phyloP scores from a whole-genome alignment of 30 jellyfish, hydroid and myxozoan species.

The Thelohanellus kitauei region DNA sequence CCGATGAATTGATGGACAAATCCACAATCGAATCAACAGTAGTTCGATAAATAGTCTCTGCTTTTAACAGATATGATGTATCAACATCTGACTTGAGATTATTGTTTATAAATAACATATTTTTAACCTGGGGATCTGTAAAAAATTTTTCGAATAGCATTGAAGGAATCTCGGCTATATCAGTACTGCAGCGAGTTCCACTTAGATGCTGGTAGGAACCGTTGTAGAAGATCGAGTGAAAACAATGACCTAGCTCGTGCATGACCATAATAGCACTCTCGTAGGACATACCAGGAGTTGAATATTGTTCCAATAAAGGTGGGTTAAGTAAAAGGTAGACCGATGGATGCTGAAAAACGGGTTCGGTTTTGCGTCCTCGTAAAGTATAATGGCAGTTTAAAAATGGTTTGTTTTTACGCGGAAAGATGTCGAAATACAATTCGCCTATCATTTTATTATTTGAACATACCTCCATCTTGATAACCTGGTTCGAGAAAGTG shows the following conservation, averaged over 20 bases:
- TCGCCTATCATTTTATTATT: too few relatives aligned
- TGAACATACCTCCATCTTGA: too few relatives aligned
- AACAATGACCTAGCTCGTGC: slow-evolving; percentile 81
- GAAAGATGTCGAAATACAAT: too few relatives aligned
- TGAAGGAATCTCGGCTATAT: slow-evolving; percentile 67
- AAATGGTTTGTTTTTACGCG: too few relatives aligned
- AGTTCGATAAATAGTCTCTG: too few relatives aligned
- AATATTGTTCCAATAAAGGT: slow-evolving; percentile 16
- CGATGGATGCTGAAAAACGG: too few relatives aligned
- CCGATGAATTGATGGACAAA: background rate
- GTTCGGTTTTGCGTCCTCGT: too few relatives aligned
- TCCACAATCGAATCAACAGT: background rate
- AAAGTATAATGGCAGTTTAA: too few relatives aligned
- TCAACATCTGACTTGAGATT: slow-evolving; percentile 25
- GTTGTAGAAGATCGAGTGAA: slow-evolving; percentile 69
- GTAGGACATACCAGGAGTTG: slow-evolving; percentile 24
- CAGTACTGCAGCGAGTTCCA: slow-evolving; percentile 68
- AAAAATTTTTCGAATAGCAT: slow-evolving; percentile 46
- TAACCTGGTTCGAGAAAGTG: too few relatives aligned
- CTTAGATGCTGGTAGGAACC: slow-evolving; percentile 57
- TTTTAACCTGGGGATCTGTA: slow-evolving; percentile 27
- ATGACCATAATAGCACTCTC: slow-evolving; percentile 42
- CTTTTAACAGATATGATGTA: too few relatives aligned
- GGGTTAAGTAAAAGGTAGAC: slow-evolving; percentile 38
- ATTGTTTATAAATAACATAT: slow-evolving; percentile 24